Evolutionary conservation across 1,140 invertebrate genomes (phyloP).

Genomic region (Euborellia annulipes): DNA sequence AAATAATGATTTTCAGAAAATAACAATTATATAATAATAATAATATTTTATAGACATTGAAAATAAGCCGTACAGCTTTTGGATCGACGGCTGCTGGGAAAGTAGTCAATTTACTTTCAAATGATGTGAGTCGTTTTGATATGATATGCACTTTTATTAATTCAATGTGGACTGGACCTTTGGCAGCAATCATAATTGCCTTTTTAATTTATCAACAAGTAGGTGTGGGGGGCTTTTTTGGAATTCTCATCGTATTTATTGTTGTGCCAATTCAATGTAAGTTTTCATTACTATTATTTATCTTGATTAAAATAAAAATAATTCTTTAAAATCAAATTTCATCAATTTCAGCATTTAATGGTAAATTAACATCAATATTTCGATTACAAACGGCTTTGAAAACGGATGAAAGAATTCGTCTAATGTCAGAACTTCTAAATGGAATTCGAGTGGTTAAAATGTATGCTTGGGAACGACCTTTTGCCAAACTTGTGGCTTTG

Average conservation of each 20-base stretch:
- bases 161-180: constrained; percentile 47
- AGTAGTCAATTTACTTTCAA: constrained; percentile 69
- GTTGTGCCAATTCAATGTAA: constrained; percentile 51
- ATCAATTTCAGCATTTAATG: constrained; percentile 39
- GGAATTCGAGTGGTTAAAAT: constrained; percentile 57
- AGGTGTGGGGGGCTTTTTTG: constrained; percentile 46
- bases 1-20: neutral
- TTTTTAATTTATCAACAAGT: constrained; percentile 46
- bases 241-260: constrained; percentile 46
- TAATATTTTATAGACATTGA: constrained; percentile 34
- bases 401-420: constrained; percentile 56
- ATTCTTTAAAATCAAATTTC: constrained; percentile 1
- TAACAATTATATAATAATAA: too few species aligned
- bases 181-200: constrained; percentile 40
- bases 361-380: constrained; percentile 45
- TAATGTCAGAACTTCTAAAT: constrained; percentile 65
- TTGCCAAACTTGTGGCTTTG: constrained; percentile 39
- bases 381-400: constrained; percentile 42
- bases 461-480: constrained; percentile 63
- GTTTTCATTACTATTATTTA: too few species aligned
- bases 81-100: constrained; percentile 66
- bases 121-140: constrained; percentile 54
- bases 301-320: too few species aligned
- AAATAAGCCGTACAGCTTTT: constrained; percentile 45
- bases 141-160: constrained; percentile 39